Percentiles rank a stretch among this genome's conserved stretches.
Evolutionary conservation across 2,113 vertebrate species (phyloP).

Genomic region (Onychostruthus taczanowskii): DNA sequence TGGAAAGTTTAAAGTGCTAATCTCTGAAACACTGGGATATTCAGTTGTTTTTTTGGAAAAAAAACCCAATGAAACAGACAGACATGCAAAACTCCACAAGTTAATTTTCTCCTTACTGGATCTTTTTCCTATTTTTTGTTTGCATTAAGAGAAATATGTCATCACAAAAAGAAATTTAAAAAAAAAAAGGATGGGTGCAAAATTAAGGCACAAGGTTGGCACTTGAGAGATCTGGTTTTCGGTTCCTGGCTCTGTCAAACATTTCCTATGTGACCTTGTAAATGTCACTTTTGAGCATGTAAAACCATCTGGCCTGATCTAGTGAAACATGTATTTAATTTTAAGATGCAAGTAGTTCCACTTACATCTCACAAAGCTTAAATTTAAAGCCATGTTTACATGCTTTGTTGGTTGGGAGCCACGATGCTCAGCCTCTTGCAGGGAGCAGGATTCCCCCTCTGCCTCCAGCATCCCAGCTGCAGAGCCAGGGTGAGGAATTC

Average conservation of each 20-base stretch:
- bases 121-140: not conserved
- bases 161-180: not conserved
- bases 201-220: conserved; percentile 18
- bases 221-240: not conserved
- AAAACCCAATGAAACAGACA: not conserved
- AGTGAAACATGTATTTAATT: conserved; percentile 63
- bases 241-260: conserved; percentile 52
- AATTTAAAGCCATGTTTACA: conserved; percentile 52
- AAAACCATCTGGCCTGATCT: conserved; percentile 61
- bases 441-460: not conserved
- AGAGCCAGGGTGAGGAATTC: rapidly evolving
- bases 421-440: not conserved
- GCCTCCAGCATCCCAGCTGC: not conserved
- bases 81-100: not conserved
- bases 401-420: conserved; percentile 13
- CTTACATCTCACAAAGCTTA: conserved; percentile 20
- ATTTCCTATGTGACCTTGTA: conserved; percentile 63
- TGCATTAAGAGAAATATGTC: not conserved
- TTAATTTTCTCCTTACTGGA: not conserved
- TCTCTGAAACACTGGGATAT: not conserved
- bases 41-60: not conserved
- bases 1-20: not conserved
- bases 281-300: conserved; percentile 59
- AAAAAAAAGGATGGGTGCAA: not conserved
- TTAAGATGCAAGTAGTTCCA: conserved; percentile 53